These are phyloP conservation scores for Spodoptera littoralis DNA, from an alignment of 2,888 invertebrate genomes.

Conservation along the genomic window DNA sequence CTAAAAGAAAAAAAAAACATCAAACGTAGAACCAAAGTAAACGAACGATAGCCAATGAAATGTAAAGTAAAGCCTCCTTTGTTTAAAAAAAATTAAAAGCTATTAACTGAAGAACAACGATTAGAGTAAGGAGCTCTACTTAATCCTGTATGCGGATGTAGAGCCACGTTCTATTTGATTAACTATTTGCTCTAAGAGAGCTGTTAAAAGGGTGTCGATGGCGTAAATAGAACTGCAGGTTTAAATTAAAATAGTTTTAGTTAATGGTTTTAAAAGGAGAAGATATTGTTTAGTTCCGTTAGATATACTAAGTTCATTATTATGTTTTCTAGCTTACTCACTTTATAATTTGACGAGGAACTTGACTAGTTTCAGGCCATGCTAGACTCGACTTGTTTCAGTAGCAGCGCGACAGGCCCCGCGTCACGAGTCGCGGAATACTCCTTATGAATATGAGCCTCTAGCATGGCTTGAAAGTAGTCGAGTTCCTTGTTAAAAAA, in stretches of 20 bases:
- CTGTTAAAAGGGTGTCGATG: constrained; percentile 57
- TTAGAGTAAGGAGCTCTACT: constrained; percentile 55
- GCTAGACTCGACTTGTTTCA: too few species aligned
- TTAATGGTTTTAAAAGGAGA: too few species aligned
- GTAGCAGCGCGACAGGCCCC: too few species aligned
- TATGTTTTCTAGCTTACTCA: too few species aligned
- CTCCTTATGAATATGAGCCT: too few species aligned
- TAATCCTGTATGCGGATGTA: constrained; percentile 61
- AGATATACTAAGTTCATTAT: too few species aligned
- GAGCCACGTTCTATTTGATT: constrained; percentile 71
- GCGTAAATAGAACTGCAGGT: constrained; percentile 39
- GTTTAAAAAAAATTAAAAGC: constrained; percentile 57
- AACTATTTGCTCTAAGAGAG: constrained; percentile 62
- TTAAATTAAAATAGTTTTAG: constrained; percentile 11
- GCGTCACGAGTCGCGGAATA: too few species aligned
- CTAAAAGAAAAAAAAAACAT: constrained; percentile 3
- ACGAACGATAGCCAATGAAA: constrained; percentile 11
- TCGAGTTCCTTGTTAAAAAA: too few species aligned
- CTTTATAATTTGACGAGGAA: too few species aligned
- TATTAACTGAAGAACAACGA: constrained; percentile 58
- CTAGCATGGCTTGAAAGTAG: too few species aligned
- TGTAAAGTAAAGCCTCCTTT: constrained; percentile 13
- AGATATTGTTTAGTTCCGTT: too few species aligned
- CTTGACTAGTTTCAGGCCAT: too few species aligned
- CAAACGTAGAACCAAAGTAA: constrained; percentile 10